phyloP scores from a whole-genome alignment of 2,113 vertebrate genomes.

The Scomber colias region DNA sequence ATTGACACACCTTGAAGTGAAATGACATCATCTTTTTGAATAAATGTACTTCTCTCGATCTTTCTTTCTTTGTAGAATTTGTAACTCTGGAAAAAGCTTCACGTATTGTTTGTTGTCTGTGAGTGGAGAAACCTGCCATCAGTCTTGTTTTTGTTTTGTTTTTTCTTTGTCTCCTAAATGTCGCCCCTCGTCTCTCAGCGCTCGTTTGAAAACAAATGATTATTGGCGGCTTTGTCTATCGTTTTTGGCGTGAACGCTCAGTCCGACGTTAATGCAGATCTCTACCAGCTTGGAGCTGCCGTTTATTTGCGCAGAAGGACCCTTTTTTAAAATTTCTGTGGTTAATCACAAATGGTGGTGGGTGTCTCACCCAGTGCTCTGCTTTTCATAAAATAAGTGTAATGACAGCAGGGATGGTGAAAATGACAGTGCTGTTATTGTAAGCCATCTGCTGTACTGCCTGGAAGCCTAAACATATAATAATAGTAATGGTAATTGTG shows the following conservation, averaged over 20 bases:
- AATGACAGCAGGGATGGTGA: conserved; percentile 15
- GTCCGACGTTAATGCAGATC: conserved; percentile 12
- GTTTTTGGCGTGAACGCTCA: conserved; percentile 11
- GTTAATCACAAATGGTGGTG: conserved; percentile 27
- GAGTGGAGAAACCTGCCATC: conserved; percentile 37
- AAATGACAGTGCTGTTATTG: conserved; percentile 6
- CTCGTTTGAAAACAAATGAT: conserved; percentile 39
- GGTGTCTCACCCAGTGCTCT: conserved; percentile 29
- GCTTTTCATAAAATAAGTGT: conserved; percentile 29
- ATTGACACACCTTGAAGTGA: too few relatives aligned
- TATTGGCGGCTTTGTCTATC: conserved; percentile 8
- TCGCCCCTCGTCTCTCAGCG: background rate
- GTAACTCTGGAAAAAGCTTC: background rate
- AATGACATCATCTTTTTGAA: too few relatives aligned
- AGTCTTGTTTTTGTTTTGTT: conserved; percentile 10
- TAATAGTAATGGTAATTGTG: background rate
- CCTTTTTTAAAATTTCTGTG: conserved; percentile 36
- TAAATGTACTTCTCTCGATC: too few relatives aligned
- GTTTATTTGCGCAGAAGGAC: conserved; percentile 22
- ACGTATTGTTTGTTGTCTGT: conserved; percentile 27
- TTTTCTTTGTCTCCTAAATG: conserved; percentile 32
- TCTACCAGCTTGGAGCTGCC: conserved; percentile 27
- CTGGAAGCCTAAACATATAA: background rate
- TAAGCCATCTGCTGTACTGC: background rate
- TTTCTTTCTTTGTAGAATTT: too few relatives aligned